phyloP scores from a whole-genome alignment of 1,140 invertebrate genomes.

The Periplaneta americana region DNA sequence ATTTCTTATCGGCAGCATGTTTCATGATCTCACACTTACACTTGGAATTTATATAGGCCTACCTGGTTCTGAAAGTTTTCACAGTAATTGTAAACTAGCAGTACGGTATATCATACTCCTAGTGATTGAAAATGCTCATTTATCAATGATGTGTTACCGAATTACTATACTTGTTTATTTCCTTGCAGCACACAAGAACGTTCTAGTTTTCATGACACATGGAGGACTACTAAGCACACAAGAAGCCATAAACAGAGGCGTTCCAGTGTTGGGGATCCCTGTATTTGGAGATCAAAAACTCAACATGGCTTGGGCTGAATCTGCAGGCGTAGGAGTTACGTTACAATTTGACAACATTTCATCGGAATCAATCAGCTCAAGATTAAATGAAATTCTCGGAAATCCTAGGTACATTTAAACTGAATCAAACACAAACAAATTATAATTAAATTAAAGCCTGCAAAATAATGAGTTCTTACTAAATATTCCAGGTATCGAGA shows the following conservation, averaged over 20 bases:
- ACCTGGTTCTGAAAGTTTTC: no score
- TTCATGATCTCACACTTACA: no score
- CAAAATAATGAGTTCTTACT: not conserved
- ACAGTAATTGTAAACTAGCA: no score
- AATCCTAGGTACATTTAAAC: not conserved
- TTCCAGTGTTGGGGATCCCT: slow-evolving; percentile 29
- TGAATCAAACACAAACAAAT: no score
- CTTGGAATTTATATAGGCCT: no score
- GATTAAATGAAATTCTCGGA: not conserved
- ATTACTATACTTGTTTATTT: no score
- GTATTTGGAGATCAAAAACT: slow-evolving; percentile 35
- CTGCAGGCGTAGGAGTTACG: not conserved
- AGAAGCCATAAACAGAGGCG: slow-evolving; percentile 29
- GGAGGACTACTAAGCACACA: slow-evolving; percentile 37
- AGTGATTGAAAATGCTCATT: no score
- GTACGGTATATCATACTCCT: no score
- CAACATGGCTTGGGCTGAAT: not conserved
- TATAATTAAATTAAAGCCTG: not conserved
- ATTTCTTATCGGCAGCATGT: no score
- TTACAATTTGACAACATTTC: not conserved
- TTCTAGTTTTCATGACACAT: slow-evolving; percentile 35
- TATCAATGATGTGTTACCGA: no score
- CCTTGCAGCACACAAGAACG: slow-evolving; percentile 6
- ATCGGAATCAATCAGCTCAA: not conserved
- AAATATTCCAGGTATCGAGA: not conserved